Percentiles rank a stretch among this genome's conserved stretches.
phyloP scores from a whole-genome alignment of 2,113 vertebrate genomes.

The Mola mola region DNA sequence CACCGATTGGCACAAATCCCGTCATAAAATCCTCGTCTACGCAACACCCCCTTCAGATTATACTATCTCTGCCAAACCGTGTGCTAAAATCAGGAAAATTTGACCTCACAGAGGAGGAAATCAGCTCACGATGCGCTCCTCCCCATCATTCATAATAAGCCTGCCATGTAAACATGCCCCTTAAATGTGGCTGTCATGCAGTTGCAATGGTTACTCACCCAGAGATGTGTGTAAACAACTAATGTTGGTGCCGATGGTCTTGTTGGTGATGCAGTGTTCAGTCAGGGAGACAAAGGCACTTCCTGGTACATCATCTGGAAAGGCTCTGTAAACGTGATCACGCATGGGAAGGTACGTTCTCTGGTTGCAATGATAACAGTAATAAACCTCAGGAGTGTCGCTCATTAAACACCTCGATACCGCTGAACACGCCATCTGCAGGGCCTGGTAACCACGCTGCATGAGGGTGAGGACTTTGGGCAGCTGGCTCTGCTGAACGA shows the following conservation, averaged over 20 bases:
- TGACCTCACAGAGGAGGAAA: too few species aligned
- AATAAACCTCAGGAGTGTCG: too few species aligned
- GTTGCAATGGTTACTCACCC: background rate
- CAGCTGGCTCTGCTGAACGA: constrained; percentile 95
- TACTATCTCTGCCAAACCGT: background rate
- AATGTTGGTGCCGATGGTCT: background rate
- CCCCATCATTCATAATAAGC: too few species aligned
- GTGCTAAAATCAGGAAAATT: too few species aligned
- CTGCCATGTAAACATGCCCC: too few species aligned
- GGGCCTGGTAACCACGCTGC: constrained; percentile 92
- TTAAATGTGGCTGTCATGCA: background rate
- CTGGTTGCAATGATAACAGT: too few species aligned
- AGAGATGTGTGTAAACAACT: constrained; percentile 1
- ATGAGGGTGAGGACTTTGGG: constrained; percentile 94
- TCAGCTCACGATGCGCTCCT: too few species aligned
- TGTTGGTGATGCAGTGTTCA: constrained; percentile 86
- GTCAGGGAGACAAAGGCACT: constrained; percentile 95
- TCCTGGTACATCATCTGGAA: constrained; percentile 99
- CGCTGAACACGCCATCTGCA: constrained; percentile 50
- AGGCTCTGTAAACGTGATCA: constrained; percentile 96
- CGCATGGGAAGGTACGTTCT: constrained; percentile 95
- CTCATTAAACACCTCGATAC: too few species aligned
- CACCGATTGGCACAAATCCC: background rate
- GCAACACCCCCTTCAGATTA: too few species aligned
- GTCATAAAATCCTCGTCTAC: background rate